Conservation (phyloP, 2,888 invertebrate species). For the Apamea monoglypha region DNA sequence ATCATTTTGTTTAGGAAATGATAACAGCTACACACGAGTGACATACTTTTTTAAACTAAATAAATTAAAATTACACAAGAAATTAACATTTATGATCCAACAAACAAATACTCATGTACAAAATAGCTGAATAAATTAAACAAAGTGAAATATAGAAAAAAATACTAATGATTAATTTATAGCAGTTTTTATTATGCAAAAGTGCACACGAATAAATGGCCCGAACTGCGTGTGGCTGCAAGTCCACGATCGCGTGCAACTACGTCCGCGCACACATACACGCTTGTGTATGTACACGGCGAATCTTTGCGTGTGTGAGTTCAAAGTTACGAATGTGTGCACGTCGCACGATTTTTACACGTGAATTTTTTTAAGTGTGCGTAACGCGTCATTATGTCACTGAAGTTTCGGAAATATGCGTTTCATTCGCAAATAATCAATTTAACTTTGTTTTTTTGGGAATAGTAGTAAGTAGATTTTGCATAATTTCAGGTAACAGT, state of each 20-base stretch:
- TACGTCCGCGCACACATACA: constrained; percentile 71
- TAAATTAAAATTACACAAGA: neutral
- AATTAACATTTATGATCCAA: constrained; percentile 4
- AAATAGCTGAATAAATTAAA: constrained; percentile 13
- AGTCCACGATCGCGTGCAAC: constrained; percentile 82
- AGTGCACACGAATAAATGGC: constrained; percentile 79
- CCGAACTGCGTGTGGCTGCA: constrained; percentile 80
- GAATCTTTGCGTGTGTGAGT: constrained; percentile 55
- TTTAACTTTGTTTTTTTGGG: neutral
- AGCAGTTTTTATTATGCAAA: constrained; percentile 19
- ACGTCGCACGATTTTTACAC: constrained; percentile 63
- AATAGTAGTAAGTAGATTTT: neutral
- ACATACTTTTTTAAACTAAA: neutral
- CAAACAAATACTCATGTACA: neutral
- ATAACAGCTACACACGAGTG: neutral
- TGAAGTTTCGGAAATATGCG: constrained; percentile 52
- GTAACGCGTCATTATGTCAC: constrained; percentile 51
- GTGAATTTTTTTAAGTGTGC: constrained; percentile 65
- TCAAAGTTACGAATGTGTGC: constrained; percentile 52
- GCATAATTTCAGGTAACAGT: neutral
- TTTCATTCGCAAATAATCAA: constrained; percentile 16
- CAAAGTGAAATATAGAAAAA: neutral
- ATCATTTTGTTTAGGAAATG: neutral
- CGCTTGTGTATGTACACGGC: constrained; percentile 57
- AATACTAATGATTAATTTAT: constrained; percentile 20